phyloP scores from a whole-genome alignment of 2,797 vertebrate genomes.

The Anguilla anguilla region DNA sequence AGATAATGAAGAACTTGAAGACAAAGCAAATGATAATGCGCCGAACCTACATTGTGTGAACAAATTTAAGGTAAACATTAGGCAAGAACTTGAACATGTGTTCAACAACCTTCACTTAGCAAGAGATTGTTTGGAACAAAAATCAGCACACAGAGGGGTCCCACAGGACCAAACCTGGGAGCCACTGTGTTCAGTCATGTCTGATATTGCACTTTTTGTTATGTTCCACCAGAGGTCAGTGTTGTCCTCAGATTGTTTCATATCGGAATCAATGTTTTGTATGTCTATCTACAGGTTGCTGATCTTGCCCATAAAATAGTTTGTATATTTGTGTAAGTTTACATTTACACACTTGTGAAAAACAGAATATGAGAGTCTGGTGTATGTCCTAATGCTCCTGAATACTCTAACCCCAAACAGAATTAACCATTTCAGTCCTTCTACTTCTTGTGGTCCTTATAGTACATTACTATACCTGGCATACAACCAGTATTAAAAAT shows the following conservation, averaged over 20 bases:
- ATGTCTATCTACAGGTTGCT: neutral
- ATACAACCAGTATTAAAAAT: neutral
- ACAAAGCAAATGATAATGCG: no score
- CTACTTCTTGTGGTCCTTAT: neutral
- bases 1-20: no score
- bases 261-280: neutral
- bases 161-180: neutral
- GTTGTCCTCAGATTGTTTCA: neutral
- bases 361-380: neutral
- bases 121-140: no score
- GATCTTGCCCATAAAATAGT: neutral
- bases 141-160: no score
- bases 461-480: neutral
- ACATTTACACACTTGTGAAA: neutral
- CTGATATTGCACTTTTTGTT: neutral
- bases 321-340: neutral
- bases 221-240: conserved; percentile 2
- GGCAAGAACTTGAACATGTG: no score
- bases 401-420: neutral
- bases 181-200: neutral
- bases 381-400: neutral
- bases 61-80: no score
- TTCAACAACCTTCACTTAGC: no score
- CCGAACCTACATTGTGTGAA: no score
- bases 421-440: neutral